Percentiles rank a stretch among this genome's conserved stretches.
Conservation (phyloP, 2,888 invertebrate genomes). For the Eupelmus urozonus region DNA sequence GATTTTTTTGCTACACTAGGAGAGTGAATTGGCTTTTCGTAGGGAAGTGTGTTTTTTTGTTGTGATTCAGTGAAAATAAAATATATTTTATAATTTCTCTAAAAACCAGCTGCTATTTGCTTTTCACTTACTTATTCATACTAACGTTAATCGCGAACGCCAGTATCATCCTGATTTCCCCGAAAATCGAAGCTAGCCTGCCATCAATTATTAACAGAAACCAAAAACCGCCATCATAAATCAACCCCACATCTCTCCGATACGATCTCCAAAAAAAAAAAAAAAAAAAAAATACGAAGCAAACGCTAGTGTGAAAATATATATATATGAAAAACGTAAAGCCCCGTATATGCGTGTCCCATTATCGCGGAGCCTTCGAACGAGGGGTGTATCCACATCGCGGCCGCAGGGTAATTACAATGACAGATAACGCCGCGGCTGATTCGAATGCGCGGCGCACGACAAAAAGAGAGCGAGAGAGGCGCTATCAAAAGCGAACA, state of each 20-base stretch:
- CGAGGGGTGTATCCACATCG: slow-evolving; percentile 41
- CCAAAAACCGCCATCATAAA: slow-evolving; percentile 33
- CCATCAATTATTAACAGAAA: neutral
- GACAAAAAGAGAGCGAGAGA: slow-evolving; percentile 66
- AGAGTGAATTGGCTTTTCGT: neutral
- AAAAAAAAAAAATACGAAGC: slow-evolving; percentile 16
- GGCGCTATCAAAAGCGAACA: too few relatives aligned
- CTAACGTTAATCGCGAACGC: neutral
- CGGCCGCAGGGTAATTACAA: slow-evolving; percentile 66
- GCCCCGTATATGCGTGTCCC: slow-evolving; percentile 63
- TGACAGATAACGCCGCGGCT: slow-evolving; percentile 65
- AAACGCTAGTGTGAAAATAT: slow-evolving; percentile 52
- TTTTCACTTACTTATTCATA: neutral
- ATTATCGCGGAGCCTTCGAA: too few relatives aligned
- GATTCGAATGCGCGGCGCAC: slow-evolving; percentile 68
- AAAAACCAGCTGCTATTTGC: neutral
- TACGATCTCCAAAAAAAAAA: slow-evolving; percentile 34
- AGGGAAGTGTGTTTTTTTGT: too few relatives aligned
- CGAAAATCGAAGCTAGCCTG: too few relatives aligned
- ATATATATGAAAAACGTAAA: slow-evolving; percentile 56
- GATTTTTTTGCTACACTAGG: neutral
- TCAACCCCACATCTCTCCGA: slow-evolving; percentile 37
- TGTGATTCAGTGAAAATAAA: too few relatives aligned
- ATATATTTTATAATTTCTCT: too few relatives aligned
- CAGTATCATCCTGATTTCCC: neutral